phyloP scores from a whole-genome alignment of 2,113 vertebrate genomes.

The Corythornis madagascariensis region DNA sequence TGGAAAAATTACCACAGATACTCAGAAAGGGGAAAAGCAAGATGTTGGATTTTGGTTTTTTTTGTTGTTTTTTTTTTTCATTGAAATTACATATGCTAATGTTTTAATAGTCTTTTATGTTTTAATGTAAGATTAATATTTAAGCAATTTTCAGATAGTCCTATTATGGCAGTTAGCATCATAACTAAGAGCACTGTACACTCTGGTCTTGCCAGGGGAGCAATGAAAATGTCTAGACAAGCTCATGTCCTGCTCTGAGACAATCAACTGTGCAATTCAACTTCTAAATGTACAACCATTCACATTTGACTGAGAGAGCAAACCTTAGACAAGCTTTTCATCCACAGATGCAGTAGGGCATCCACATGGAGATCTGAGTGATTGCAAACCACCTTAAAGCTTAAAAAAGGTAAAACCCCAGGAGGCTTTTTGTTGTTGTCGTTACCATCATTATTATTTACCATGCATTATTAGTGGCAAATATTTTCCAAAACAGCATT shows the following conservation, averaged over 20 bases:
- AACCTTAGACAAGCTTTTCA: neutral
- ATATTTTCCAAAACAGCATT: neutral
- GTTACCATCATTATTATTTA: neutral
- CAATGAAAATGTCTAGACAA: neutral
- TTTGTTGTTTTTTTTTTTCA: neutral
- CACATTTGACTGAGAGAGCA: neutral
- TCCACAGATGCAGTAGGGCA: rapidly evolving
- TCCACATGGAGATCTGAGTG: neutral
- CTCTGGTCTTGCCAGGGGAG: neutral
- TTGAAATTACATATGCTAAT: neutral
- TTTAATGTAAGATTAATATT: neutral
- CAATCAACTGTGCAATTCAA: neutral
- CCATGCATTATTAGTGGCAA: neutral
- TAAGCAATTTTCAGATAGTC: neutral
- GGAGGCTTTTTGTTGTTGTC: neutral
- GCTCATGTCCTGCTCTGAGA: neutral
- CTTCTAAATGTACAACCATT: neutral
- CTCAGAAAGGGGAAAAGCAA: neutral
- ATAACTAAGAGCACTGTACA: neutral
- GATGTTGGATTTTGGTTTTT: too few relatives aligned
- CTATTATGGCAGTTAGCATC: neutral
- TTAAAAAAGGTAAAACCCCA: neutral
- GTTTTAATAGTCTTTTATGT: neutral
- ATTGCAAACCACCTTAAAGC: neutral
- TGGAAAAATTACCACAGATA: neutral